Conservation (phyloP, 2,888 invertebrate genomes). For the Luperina testacea region DNA sequence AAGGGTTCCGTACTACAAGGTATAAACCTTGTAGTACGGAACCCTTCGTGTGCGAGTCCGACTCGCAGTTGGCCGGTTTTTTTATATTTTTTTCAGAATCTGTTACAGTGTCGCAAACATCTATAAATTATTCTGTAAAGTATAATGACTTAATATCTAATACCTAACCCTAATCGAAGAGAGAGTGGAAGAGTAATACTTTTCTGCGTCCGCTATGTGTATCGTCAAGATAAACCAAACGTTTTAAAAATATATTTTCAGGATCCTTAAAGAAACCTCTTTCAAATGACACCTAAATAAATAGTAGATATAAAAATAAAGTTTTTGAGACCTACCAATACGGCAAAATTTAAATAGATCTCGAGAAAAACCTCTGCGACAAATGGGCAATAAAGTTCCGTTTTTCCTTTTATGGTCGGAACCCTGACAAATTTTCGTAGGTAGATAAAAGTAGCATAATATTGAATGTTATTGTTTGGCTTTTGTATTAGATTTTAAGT, state of each 20-base stretch:
- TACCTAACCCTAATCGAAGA: background rate
- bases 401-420: background rate
- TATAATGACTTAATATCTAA: background rate
- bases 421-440: background rate
- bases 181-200: too few species aligned
- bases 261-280: background rate
- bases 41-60: too few species aligned
- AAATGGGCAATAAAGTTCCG: background rate
- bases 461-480: background rate
- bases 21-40: too few species aligned
- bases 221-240: background rate
- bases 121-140: too few species aligned
- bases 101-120: background rate
- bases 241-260: background rate
- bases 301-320: too few species aligned
- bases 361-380: background rate
- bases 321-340: background rate
- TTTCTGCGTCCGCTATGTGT: background rate
- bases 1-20: too few species aligned
- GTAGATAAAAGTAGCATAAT: background rate
- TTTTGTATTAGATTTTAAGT: conserved; percentile 10
- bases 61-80: too few species aligned
- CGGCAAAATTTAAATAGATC: background rate
- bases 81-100: background rate
- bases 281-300: background rate